Percentiles rank a stretch among this genome's conserved stretches.
Evolutionary conservation across 2,888 invertebrate genomes (phyloP).

Genomic region (Clanis bilineata): DNA sequence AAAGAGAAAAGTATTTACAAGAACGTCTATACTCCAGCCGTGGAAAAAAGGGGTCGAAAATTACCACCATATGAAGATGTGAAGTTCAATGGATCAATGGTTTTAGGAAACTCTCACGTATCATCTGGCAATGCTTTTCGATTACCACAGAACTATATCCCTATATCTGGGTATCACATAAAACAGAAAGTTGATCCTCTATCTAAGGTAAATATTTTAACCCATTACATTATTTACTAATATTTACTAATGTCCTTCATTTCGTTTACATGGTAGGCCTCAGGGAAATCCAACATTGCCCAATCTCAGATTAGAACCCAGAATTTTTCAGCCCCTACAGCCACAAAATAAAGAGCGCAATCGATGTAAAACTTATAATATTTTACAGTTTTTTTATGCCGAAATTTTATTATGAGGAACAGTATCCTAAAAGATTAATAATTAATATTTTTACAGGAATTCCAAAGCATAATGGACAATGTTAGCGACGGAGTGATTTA

Average conservation of each 20-base stretch:
- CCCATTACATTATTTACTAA: too few relatives aligned
- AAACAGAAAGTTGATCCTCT: slow-evolving; percentile 33
- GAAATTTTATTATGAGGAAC: too few relatives aligned
- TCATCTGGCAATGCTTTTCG: slow-evolving; percentile 25
- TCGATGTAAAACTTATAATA: too few relatives aligned
- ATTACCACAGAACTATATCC: slow-evolving; percentile 33
- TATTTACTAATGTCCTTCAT: too few relatives aligned
- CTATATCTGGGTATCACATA: slow-evolving; percentile 44
- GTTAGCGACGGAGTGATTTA: slow-evolving; percentile 64
- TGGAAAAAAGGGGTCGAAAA: slow-evolving; percentile 29
- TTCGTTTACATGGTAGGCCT: too few relatives aligned
- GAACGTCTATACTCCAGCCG: slow-evolving; percentile 27
- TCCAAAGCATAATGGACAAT: slow-evolving; percentile 56
- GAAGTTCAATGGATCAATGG: slow-evolving; percentile 32
- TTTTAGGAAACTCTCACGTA: slow-evolving; percentile 30
- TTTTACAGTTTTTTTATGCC: too few relatives aligned
- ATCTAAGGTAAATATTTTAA: slow-evolving; percentile 35
- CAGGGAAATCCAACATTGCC: too few relatives aligned
- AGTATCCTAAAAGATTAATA: too few relatives aligned
- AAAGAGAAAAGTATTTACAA: slow-evolving; percentile 25
- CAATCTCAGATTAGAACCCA: too few relatives aligned
- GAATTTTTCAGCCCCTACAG: too few relatives aligned
- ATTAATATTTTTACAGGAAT: slow-evolving; percentile 38
- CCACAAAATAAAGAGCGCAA: too few relatives aligned
- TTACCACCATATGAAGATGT: slow-evolving; percentile 30